Evolutionary conservation across 2,797 vertebrate species (phyloP).

Genomic region (Siniperca undulata): DNA sequence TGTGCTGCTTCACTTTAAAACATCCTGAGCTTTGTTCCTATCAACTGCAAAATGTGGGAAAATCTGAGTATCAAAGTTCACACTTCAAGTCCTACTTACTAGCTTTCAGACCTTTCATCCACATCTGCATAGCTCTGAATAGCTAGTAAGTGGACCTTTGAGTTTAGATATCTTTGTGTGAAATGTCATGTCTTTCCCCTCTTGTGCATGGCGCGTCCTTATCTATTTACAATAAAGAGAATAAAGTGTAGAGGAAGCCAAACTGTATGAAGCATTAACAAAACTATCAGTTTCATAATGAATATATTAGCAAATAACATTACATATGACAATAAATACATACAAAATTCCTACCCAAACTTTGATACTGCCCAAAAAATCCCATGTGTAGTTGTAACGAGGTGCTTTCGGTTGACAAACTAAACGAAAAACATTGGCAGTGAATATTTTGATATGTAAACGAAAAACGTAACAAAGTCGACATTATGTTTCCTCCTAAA

Average conservation of each 20-base stretch:
- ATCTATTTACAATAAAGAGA: constrained; percentile 7
- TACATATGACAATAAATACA: constrained; percentile 31
- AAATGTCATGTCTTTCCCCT: background rate
- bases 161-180: background rate
- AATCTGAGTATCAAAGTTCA: background rate
- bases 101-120: background rate
- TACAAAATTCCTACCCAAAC: background rate
- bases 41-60: constrained; percentile 7
- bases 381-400: background rate
- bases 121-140: background rate
- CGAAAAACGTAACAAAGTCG: constrained; percentile 7
- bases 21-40: background rate
- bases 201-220: background rate
- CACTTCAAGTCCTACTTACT: background rate
- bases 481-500: constrained; percentile 59
- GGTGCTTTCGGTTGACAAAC: constrained; percentile 10
- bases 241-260: constrained; percentile 8
- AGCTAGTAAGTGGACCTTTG: background rate
- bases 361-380: background rate
- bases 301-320: constrained; percentile 19
- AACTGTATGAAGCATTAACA: background rate
- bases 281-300: constrained; percentile 2
- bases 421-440: constrained; percentile 29
- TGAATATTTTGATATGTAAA: constrained; percentile 24
- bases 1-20: background rate